Evolutionary conservation across 2,113 vertebrate genomes (phyloP).

Genomic region (Alligator mississippiensis): DNA sequence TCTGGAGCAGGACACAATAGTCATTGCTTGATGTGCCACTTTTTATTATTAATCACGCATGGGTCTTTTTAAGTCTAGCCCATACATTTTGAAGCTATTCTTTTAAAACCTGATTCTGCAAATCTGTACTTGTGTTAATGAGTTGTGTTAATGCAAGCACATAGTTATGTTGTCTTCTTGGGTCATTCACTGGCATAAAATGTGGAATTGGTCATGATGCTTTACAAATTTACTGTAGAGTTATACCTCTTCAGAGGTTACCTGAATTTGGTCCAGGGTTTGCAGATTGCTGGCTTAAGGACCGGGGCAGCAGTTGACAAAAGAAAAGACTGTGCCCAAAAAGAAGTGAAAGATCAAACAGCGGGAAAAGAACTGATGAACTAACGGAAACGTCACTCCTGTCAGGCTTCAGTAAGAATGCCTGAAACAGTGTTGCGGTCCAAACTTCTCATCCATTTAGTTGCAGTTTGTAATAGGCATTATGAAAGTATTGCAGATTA

Average conservation of each 20-base stretch:
- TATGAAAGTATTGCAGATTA: background rate
- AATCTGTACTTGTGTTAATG: background rate
- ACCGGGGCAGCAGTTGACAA: background rate
- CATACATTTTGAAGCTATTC: background rate
- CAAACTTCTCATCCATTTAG: background rate
- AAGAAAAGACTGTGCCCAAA: background rate
- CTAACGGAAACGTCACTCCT: background rate
- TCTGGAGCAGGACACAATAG: background rate
- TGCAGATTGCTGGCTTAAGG: background rate
- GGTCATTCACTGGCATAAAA: background rate
- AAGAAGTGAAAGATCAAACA: background rate
- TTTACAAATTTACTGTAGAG: background rate
- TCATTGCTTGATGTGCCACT: background rate
- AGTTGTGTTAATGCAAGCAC: background rate
- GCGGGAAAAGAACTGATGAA: background rate
- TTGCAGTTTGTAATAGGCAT: background rate
- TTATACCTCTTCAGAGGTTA: background rate
- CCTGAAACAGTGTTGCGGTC: background rate
- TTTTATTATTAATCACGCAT: background rate
- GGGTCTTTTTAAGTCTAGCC: background rate
- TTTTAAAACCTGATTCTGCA: background rate
- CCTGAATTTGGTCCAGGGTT: background rate
- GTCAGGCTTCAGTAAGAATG: fast-evolving
- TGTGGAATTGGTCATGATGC: background rate
- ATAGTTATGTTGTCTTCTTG: background rate